Base-by-base conservation (phyloP, 2,888 invertebrate species). In the Criorhina ranunculi region DNA sequence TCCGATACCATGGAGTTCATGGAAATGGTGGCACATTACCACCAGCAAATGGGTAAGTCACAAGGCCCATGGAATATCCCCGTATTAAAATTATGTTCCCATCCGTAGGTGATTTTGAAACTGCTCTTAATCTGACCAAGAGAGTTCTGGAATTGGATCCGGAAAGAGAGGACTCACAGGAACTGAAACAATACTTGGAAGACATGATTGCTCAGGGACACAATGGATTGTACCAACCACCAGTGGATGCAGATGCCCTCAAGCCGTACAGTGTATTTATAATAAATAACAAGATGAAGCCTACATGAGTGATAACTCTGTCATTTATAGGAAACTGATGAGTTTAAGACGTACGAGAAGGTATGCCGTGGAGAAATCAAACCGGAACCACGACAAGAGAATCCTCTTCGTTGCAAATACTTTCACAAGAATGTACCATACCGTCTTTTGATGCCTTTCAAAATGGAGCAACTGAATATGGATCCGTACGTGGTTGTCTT, bases 141-240 rank as follows among this genome's bases (percentile, higher is more conserved):
- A 96, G 97, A 89, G 93, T 99, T 46, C 91, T 98, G 53, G 93
- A 94, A 70, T 88, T 98, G 19, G 94, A 95, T 37, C 97, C 97
- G 0, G 93, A 93, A 5, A 98, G 99, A 90, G 93, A 94, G 15
- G 93, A 98, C 59, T 98, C 98, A 0, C 91, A 93, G 12, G 97
- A 97, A 72, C 98, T 98, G 91, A 95, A 96, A 86, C 94, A 94
- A 0, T 97, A 97, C 91, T 98, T 98, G 90, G 95, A 97, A 90
- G 95, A 96, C 87, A 94, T 95, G 80, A 93, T 98, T 17, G 93
- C 93, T 12, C 93, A 88, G 19, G 90, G 90, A 0, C 35, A 55
- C 11, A n/a, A 35, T 53, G 72, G 31, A 5, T 17, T 33, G 0
- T 17, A 59, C n/a, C 1, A 57, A 15, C 51, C 49, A 19, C 15